Base-by-base conservation (phyloP, 1,140 invertebrate species). In the Eriocheir sinensis region DNA sequence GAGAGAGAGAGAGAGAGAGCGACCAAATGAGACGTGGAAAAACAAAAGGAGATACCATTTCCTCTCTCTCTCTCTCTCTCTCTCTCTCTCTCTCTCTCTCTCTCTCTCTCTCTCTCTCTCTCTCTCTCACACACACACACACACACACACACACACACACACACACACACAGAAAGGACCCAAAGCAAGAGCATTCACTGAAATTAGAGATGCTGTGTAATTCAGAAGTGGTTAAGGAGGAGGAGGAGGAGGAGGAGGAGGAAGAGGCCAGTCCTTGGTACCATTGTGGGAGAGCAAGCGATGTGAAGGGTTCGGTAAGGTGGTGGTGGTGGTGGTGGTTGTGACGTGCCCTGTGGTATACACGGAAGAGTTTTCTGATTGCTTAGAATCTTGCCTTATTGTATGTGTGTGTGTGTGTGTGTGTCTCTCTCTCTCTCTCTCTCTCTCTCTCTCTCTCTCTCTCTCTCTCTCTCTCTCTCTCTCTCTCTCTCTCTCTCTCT, bases 71-170 rank as follows among this genome's bases (percentile, higher is more conserved):
- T 72, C 60, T 72, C 60, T 72, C 60, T 72, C 60, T 72, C 60
- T 72, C 60, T 72, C 60, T 72, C 60, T 72, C 60, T 72, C 60
- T 72, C 60, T 72, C 60, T 72, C 60, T 72, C 60, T 72, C 60
- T 60, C 53, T 60, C 53, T 60, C 53, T 60, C 53, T 60, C 53
- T 60, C 53, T 60, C 53, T 60, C 53, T 60, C 53, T 72, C 60
- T 72, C 60, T 72, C 60, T 72, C 60, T 21, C 12, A n/a, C 21
- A n/a, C 60, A 2, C 60, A 0, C 27, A 72, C n/a, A n/a, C n/a
- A n/a, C n/a, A n/a, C n/a, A n/a, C n/a, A n/a, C n/a, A n/a, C n/a
- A n/a, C n/a, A n/a, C n/a, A n/a, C n/a, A n/a, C n/a, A n/a, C 12
- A n/a, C 21, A n/a, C 60, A 2, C 60, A 0, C 27, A 72, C n/a